These are phyloP conservation scores for Periphyllus acericola DNA, from an alignment of 2,888 invertebrate genomes.

Conservation along the genomic window DNA sequence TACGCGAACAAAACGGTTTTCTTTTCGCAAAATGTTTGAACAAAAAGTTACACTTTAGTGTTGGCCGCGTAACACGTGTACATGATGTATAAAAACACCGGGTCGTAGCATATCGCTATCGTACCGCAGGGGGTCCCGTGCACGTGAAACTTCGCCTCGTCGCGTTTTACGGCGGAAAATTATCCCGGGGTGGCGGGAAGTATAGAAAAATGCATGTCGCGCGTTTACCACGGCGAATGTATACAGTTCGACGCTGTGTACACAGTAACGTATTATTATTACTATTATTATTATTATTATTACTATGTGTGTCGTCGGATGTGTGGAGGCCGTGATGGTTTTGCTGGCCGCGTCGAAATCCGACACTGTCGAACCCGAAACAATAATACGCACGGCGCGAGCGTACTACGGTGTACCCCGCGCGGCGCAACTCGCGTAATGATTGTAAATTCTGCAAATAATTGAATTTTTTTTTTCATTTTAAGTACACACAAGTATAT, in stretches of 20 bases:
- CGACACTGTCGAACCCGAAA: not conserved
- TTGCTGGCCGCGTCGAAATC: slow-evolving; percentile 10
- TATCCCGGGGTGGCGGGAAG: not conserved
- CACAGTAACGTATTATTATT: not conserved
- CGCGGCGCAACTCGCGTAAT: not conserved
- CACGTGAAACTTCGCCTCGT: not conserved
- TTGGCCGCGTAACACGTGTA: too few relatives aligned
- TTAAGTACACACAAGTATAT: not conserved
- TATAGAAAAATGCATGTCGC: not conserved
- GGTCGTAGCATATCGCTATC: too few relatives aligned
- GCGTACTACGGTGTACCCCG: not conserved
- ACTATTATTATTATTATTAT: not conserved
- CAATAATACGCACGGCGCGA: too few relatives aligned
- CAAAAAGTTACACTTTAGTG: too few relatives aligned
- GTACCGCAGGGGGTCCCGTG: too few relatives aligned
- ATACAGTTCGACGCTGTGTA: too few relatives aligned
- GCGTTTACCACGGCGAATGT: not conserved
- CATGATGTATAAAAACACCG: too few relatives aligned
- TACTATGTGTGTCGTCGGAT: not conserved
- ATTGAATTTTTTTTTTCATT: not conserved
- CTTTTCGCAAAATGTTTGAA: too few relatives aligned
- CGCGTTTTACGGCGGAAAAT: not conserved
- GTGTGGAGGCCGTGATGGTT: not conserved
- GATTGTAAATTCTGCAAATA: slow-evolving; percentile 20
- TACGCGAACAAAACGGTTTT: too few relatives aligned